Conservation (phyloP, 2,113 vertebrate genomes). For the Brachyistius frenatus region DNA sequence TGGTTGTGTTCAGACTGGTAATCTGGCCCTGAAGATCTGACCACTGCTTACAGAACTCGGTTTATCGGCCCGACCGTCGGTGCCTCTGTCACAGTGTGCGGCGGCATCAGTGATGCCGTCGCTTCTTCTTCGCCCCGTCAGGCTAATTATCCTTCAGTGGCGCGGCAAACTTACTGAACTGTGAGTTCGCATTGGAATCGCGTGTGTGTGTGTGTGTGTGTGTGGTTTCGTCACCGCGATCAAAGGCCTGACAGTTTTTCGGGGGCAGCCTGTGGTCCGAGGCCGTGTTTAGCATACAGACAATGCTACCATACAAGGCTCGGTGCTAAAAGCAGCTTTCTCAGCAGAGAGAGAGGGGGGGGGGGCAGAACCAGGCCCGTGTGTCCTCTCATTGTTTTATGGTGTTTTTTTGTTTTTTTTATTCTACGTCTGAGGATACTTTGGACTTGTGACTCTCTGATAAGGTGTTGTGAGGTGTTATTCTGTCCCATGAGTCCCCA, state of each 20-base stretch:
- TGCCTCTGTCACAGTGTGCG: neutral
- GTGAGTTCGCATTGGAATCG: constrained; percentile 11
- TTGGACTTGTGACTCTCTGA: no score
- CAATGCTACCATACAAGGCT: constrained; percentile 67
- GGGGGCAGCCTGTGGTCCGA: constrained; percentile 24
- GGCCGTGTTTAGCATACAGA: constrained; percentile 71
- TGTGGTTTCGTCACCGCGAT: constrained; percentile 39
- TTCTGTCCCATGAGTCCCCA: no score
- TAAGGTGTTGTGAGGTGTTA: no score
- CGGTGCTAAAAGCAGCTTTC: constrained; percentile 45
- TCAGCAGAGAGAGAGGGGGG: neutral
- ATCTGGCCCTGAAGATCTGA: constrained; percentile 11
- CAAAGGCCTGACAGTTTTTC: constrained; percentile 50
- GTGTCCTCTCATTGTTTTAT: no score
- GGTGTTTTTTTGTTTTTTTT: no score
- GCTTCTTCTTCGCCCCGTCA: neutral
- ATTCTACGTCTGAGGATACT: no score
- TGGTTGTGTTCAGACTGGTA: no score
- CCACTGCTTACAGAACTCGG: constrained; percentile 14
- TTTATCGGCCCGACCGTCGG: neutral
- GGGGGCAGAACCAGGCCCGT: neutral
- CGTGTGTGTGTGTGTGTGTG: neutral
- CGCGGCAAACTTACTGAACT: neutral
- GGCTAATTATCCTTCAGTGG: constrained; percentile 9
- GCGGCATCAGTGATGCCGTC: neutral